phyloP scores from a whole-genome alignment of 2,797 vertebrate genomes.

The Poecile montanus region DNA sequence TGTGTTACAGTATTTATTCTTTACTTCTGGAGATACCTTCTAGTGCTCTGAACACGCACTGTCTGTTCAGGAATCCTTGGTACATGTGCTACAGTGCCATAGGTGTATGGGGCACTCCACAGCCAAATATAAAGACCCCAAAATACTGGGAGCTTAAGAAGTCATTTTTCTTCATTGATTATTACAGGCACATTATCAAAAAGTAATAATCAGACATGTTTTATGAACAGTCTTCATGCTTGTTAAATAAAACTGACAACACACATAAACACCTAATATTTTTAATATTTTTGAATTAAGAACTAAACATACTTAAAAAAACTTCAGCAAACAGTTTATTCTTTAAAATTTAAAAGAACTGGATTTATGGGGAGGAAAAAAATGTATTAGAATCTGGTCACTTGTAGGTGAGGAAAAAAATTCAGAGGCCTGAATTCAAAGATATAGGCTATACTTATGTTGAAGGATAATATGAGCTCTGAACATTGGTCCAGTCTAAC shows the following conservation, averaged over 20 bases:
- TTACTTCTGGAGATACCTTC: background rate
- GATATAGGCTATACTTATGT: background rate
- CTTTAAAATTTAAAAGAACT: background rate
- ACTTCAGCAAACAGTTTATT: background rate
- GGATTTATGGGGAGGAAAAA: background rate
- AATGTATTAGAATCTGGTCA: background rate
- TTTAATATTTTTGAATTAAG: background rate
- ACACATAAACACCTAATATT: background rate
- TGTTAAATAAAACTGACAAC: background rate
- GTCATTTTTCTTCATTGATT: background rate
- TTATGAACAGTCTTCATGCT: background rate
- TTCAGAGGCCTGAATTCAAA: background rate
- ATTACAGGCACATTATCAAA: background rate
- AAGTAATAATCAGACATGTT: background rate
- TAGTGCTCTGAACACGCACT: background rate
- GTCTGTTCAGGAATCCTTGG: background rate
- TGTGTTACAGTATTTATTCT: background rate
- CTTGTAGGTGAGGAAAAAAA: background rate
- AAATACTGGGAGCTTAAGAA: background rate
- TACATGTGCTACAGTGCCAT: background rate
- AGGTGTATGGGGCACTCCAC: background rate
- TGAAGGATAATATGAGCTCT: background rate
- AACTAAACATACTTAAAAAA: background rate
- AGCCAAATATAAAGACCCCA: background rate
- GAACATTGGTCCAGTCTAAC: background rate